Base-by-base conservation (phyloP, 2,113 vertebrate genomes). In the Vombatus ursinus region DNA sequence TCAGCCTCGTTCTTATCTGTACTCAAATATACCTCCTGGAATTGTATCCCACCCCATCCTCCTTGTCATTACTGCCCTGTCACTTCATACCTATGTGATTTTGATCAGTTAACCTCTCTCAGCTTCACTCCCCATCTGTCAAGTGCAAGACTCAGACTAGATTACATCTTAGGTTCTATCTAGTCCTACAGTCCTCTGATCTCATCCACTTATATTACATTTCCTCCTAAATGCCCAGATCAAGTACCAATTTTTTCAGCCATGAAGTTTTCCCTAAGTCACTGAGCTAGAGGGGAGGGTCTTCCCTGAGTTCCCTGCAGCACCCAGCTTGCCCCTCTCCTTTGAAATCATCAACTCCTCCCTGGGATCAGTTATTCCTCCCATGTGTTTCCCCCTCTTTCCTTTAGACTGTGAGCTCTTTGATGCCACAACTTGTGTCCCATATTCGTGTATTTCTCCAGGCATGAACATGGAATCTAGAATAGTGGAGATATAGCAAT, bases 391-490 rank as follows among this genome's bases (percentile, higher is more conserved):
- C 31, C 31, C n/a, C n/a, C n/a, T n/a, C 14, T 44, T 44, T 84
- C 68, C 37, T 44, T 44, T 44, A 22, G n/a, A 84, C 19, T 44
- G 37, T 8, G 68, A 44, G n/a, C 2, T 23, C n/a, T n/a, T 84
- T 44, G 19, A 44, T 14, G 5, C 12, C 14, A n/a, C 3, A n/a
- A 3, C 5, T 14, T 16, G 6, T 19, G 5, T 8, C 4, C 5
- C 68, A 44, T 44, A 6, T 44, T 7, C 19, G 8, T 84, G 37
- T 8, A 23, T 22, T n/a, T 44, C 68, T n/a, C 37, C 26, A 22
- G 68, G 44, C 6, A 44, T 16, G 68, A 84, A 19, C 16, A n/a
- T 16, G 44, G n/a, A 9, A 1, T 16, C n/a, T 84, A 22, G n/a
- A 8, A 22, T 44, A n/a, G n/a, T 22, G 16, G 0, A 23, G 57